These are phyloP conservation scores for Chrysopilus asiliformis DNA, from an alignment of 2,888 invertebrate species.

Conservation along the genomic window DNA sequence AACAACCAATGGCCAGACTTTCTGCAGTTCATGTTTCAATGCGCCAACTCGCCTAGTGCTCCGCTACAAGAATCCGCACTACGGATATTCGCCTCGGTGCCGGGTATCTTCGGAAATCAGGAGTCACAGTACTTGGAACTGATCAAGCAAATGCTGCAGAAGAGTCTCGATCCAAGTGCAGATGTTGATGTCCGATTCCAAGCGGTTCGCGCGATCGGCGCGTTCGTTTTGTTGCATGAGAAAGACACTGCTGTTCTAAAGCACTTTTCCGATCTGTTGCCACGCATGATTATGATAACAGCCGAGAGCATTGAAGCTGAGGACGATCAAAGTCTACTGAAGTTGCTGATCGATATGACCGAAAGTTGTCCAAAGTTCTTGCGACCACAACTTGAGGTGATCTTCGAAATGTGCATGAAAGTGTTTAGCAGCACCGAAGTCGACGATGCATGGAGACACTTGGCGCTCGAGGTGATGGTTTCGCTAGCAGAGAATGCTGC, in stretches of 20 bases:
- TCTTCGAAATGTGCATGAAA: slow-evolving; percentile 83
- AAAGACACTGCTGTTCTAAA: slow-evolving; percentile 83
- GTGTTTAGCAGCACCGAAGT: slow-evolving; percentile 56
- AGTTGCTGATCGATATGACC: slow-evolving; percentile 86
- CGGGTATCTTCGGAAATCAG: slow-evolving; percentile 93
- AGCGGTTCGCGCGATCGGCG: slow-evolving; percentile 70
- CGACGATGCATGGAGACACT: slow-evolving; percentile 73
- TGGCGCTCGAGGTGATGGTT: slow-evolving; percentile 79
- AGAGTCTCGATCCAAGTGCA: slow-evolving; percentile 60
- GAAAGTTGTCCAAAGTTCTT: slow-evolving; percentile 88
- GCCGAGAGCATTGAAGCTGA: slow-evolving; percentile 70
- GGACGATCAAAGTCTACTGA: slow-evolving; percentile 82
- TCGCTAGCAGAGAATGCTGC: slow-evolving; percentile 81
- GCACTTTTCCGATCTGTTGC: slow-evolving; percentile 75
- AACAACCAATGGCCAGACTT: slow-evolving; percentile 96
- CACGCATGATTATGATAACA: slow-evolving; percentile 56
- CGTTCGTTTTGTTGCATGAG: slow-evolving; percentile 85
- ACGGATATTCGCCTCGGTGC: slow-evolving; percentile 91
- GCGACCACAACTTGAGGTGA: slow-evolving; percentile 68
- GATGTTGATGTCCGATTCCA: slow-evolving; percentile 64
- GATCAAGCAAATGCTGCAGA: slow-evolving; percentile 89
- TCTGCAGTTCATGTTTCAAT: slow-evolving; percentile 87
- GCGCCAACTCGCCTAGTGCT: slow-evolving; percentile 71
- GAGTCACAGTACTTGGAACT: slow-evolving; percentile 81
- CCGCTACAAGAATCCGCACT: slow-evolving; percentile 86